These are phyloP conservation scores for Pelvicachromis taeniatus DNA, from an alignment of 2,113 vertebrate species.

Conservation along the genomic window DNA sequence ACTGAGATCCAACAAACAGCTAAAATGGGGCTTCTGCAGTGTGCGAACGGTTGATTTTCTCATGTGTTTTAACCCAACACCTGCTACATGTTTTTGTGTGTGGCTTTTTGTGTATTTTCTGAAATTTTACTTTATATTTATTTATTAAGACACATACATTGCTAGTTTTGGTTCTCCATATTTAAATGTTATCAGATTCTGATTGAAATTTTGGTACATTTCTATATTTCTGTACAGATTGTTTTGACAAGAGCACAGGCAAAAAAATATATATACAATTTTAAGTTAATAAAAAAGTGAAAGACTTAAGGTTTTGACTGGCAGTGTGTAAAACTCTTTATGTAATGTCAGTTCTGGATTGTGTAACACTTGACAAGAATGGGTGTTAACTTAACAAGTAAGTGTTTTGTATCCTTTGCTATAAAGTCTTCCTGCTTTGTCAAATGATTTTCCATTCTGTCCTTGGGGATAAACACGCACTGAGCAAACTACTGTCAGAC, in stretches of 20 bases:
- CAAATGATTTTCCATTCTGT: not conserved
- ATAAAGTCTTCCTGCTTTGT: conserved; percentile 41
- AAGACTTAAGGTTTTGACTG: not conserved
- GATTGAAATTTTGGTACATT: not conserved
- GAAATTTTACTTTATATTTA: not conserved
- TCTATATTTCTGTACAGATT: not conserved
- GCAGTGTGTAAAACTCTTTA: not conserved
- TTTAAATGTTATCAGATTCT: not conserved
- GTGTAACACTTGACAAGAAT: not conserved
- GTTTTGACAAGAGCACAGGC: not conserved
- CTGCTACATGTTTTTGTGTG: not conserved
- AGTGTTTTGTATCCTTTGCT: conserved; percentile 1
- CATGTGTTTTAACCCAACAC: not conserved
- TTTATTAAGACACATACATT: not conserved
- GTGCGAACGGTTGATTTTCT: no score
- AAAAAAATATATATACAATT: not conserved
- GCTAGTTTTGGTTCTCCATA: not conserved
- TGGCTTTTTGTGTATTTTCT: not conserved
- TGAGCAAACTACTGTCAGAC: not conserved
- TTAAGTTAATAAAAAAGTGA: not conserved
- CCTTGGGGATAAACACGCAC: not conserved
- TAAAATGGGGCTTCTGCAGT: not conserved
- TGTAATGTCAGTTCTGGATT: not conserved
- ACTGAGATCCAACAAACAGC: not conserved
- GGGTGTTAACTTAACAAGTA: not conserved